Evolutionary conservation across 2,888 invertebrate genomes (phyloP).

Genomic region (Dryadula phaetusa): DNA sequence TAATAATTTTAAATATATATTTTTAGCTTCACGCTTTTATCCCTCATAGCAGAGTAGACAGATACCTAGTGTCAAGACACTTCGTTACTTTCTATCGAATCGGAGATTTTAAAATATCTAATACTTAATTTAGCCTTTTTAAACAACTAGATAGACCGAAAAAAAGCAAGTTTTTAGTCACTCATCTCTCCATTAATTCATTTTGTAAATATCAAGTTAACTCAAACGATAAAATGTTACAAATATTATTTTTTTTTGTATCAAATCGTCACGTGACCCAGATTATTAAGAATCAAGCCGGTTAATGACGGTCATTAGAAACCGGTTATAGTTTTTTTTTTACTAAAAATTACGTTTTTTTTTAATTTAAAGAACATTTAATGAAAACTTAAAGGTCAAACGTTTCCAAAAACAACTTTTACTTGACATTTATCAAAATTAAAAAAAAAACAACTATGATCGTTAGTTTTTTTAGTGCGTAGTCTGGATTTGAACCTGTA

Average conservation of each 20-base stretch:
- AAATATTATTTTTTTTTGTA: constrained; percentile 12
- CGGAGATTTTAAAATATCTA: too few relatives aligned
- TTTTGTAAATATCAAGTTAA: background rate
- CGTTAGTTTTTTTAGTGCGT: too few relatives aligned
- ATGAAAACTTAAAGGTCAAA: constrained; percentile 1
- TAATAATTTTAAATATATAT: too few relatives aligned
- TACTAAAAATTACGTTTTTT: background rate
- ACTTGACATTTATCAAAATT: background rate
- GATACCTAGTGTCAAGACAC: too few relatives aligned
- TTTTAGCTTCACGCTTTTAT: too few relatives aligned
- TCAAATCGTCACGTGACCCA: constrained; percentile 7
- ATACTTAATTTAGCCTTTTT: too few relatives aligned
- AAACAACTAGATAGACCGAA: too few relatives aligned
- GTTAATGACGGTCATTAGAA: constrained; percentile 25
- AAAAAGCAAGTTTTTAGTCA: too few relatives aligned
- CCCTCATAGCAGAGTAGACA: too few relatives aligned
- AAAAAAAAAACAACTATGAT: background rate
- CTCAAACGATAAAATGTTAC: background rate
- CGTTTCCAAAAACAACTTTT: background rate
- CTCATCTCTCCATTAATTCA: too few relatives aligned
- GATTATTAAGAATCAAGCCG: constrained; percentile 1
- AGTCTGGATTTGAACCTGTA: too few relatives aligned
- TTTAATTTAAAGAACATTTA: background rate
- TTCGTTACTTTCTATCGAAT: too few relatives aligned
- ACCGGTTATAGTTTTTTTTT: background rate